phyloP scores from a whole-genome alignment of 2,888 invertebrate genomes.

The Hirudinaria manillensis region DNA sequence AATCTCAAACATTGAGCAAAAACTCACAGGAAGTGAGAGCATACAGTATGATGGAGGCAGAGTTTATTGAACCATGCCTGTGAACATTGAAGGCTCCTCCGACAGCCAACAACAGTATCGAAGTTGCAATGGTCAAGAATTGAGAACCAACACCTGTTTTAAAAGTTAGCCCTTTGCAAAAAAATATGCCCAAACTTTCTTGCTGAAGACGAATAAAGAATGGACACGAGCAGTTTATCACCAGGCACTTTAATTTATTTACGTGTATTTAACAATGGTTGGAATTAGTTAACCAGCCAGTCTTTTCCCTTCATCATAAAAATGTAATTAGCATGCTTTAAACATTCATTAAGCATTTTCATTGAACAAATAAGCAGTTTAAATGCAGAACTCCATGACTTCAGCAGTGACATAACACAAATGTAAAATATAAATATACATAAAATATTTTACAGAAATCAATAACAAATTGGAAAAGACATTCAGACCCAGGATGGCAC shows the following conservation, averaged over 20 bases:
- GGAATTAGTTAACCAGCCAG: no score
- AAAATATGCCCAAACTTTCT: neutral
- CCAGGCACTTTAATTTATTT: neutral
- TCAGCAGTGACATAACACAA: no score
- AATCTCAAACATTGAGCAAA: neutral
- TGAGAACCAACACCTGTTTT: constrained; percentile 56
- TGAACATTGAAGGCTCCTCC: constrained; percentile 57
- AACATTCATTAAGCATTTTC: no score
- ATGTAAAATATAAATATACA: no score
- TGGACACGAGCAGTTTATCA: neutral
- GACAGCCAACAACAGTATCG: constrained; percentile 56
- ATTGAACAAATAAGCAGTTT: no score
- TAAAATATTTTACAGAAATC: no score
- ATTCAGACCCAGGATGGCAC: constrained; percentile 55
- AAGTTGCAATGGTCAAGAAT: constrained; percentile 56
- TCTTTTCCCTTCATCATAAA: no score
- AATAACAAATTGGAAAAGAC: no score
- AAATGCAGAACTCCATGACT: no score
- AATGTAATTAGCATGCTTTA: no score
- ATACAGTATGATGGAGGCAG: constrained; percentile 56
- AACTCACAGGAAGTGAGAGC: constrained; percentile 56
- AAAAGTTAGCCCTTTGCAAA: neutral
- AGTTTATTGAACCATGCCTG: constrained; percentile 56
- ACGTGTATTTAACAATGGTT: no score
- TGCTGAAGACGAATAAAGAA: neutral